Evolutionary conservation across 2,797 vertebrate genomes (phyloP).

Genomic region (Mormyrus hasselquistii): DNA sequence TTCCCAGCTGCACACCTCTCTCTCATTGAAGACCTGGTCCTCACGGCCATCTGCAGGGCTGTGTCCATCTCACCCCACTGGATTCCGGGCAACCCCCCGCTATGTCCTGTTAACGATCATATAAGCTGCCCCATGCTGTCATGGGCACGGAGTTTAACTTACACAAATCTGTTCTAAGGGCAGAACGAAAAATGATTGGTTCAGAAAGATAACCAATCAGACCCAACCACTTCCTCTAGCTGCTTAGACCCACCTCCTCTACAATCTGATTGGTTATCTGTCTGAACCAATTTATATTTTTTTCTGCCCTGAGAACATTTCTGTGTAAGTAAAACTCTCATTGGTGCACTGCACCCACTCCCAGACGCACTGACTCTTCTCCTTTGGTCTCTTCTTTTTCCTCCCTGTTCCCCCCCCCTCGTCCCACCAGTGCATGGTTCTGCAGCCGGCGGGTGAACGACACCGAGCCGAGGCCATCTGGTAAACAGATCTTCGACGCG

Average conservation of each 20-base stretch:
- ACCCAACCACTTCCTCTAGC: neutral
- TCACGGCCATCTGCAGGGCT: neutral
- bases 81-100: neutral
- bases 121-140: neutral
- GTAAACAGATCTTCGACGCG: neutral
- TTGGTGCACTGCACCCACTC: too few relatives aligned
- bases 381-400: neutral
- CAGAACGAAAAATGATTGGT: neutral
- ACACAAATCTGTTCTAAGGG: neutral
- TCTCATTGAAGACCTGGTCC: neutral
- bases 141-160: neutral
- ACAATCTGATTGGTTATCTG: neutral
- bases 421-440: neutral
- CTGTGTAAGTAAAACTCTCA: neutral
- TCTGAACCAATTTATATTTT: neutral
- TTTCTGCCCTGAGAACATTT: neutral
- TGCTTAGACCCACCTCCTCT: neutral
- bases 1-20: neutral
- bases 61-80: neutral
- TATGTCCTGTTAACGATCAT: neutral
- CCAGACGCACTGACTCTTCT: neutral
- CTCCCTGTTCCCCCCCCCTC: too few relatives aligned
- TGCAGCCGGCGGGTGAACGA: neutral
- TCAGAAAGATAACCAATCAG: neutral
- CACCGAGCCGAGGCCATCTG: neutral